Conservation (phyloP, 37 sponge, comb jelly and placozoan species). For the Geodia barretti region DNA sequence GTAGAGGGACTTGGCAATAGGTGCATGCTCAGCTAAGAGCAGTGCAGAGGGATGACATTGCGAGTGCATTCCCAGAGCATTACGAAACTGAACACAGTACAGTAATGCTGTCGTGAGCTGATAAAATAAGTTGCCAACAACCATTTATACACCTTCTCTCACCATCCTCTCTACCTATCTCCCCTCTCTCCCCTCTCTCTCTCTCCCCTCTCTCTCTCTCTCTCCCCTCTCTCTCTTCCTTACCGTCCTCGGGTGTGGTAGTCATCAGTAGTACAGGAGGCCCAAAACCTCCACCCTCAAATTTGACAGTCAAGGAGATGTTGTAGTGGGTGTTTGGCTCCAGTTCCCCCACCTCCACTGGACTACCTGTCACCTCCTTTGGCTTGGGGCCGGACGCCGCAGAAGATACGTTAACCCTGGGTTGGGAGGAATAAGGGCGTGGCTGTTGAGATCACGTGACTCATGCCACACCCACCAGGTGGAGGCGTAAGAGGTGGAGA, state of each 20-base stretch:
- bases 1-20: too few relatives aligned
- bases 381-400: background rate
- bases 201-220: background rate
- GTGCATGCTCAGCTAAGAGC: too few relatives aligned
- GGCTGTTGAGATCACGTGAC: background rate
- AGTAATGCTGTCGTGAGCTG: too few relatives aligned
- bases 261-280: background rate
- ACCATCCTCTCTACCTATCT: too few relatives aligned
- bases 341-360: background rate
- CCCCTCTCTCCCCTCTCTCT: background rate
- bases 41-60: too few relatives aligned
- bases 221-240: background rate
- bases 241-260: background rate
- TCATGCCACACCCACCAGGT: background rate
- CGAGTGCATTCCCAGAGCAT: too few relatives aligned
- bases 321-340: constrained; percentile 4
- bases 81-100: too few relatives aligned
- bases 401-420: background rate
- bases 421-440: too few relatives aligned
- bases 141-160: too few relatives aligned
- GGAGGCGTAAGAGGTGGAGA: background rate
- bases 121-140: too few relatives aligned
- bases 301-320: background rate
- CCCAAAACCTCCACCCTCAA: constrained; percentile 15
- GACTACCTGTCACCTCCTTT: too few relatives aligned